A percentile compares a stretch with the other conserved stretches of the same genome.
Conservation (phyloP, 1,140 invertebrate genomes). For the Caerostris extrusa region DNA sequence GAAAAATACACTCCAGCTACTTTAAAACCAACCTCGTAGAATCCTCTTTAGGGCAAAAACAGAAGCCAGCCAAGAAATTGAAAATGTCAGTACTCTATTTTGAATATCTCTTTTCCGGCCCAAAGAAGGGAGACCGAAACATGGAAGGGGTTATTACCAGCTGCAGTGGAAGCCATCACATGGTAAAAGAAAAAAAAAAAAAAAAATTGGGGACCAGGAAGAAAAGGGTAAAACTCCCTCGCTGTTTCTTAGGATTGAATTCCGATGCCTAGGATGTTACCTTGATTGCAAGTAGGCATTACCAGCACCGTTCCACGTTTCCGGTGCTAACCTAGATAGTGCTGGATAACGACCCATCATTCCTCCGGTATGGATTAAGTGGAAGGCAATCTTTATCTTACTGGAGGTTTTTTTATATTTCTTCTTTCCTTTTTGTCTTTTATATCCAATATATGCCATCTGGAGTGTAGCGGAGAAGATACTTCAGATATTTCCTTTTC, state of each 20-base stretch:
- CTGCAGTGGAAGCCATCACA: too few species aligned
- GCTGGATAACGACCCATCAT: conserved; percentile 53
- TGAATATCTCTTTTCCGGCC: too few species aligned
- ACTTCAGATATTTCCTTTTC: not conserved
- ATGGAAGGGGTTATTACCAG: too few species aligned
- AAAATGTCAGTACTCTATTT: too few species aligned
- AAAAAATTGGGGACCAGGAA: not conserved
- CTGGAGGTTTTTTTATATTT: not conserved
- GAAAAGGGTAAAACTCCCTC: not conserved
- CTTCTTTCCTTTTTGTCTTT: not conserved
- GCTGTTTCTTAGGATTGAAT: conserved; percentile 52
- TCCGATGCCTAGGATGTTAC: conserved; percentile 34
- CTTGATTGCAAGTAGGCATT: conserved; percentile 45
- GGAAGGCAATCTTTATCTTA: not conserved
- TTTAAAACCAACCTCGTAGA: too few species aligned
- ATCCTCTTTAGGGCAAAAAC: too few species aligned
- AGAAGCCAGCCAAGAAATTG: too few species aligned
- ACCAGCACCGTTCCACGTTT: not conserved
- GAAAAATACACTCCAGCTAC: too few species aligned
- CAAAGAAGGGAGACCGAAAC: too few species aligned
- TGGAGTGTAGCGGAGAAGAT: not conserved
- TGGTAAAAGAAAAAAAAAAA: too few species aligned
- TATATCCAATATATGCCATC: not conserved
- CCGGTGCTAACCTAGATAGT: conserved; percentile 23
- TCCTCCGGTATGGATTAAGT: conserved; percentile 55